Percentiles rank a stretch among this genome's conserved stretches.
Evolutionary conservation across 2,888 invertebrate genomes (phyloP).

Genomic region (Melanostoma scalare): DNA sequence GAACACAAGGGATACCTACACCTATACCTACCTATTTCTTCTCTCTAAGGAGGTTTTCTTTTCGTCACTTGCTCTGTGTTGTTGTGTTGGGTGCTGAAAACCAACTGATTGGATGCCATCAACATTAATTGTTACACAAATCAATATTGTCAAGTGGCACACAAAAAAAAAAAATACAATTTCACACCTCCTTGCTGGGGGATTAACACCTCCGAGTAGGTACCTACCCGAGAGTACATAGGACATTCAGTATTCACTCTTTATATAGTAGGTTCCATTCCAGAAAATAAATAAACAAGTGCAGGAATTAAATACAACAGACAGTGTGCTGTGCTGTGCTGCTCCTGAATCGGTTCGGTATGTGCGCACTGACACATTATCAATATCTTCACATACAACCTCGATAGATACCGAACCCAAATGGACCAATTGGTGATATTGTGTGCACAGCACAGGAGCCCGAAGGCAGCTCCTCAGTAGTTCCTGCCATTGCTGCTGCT

Average conservation of each 20-base stretch:
- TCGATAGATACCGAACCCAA: slow-evolving; percentile 68
- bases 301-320: slow-evolving; percentile 69
- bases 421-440: slow-evolving; percentile 73
- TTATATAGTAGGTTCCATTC: slow-evolving; percentile 45
- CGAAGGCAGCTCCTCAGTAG: slow-evolving; percentile 46
- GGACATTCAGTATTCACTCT: slow-evolving; percentile 11
- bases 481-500: slow-evolving; percentile 31
- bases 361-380: slow-evolving; percentile 73
- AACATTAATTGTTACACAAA: slow-evolving; percentile 51
- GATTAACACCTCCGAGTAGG: slow-evolving; percentile 61
- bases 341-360: slow-evolving; percentile 50
- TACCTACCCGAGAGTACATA: slow-evolving; percentile 17
- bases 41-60: slow-evolving; percentile 25
- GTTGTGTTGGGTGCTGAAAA: not conserved
- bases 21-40: not conserved
- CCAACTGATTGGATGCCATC: slow-evolving; percentile 13
- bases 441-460: slow-evolving; percentile 58
- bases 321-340: slow-evolving; percentile 49
- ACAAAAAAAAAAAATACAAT: slow-evolving; percentile 47
- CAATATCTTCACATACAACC: slow-evolving; percentile 68
- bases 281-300: slow-evolving; percentile 70
- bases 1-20: not conserved
- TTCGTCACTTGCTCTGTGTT: slow-evolving; percentile 3
- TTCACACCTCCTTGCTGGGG: slow-evolving; percentile 54
- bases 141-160: slow-evolving; percentile 63